Conservation (phyloP, 1,140 invertebrate genomes). For the Agrilus planipennis region DNA sequence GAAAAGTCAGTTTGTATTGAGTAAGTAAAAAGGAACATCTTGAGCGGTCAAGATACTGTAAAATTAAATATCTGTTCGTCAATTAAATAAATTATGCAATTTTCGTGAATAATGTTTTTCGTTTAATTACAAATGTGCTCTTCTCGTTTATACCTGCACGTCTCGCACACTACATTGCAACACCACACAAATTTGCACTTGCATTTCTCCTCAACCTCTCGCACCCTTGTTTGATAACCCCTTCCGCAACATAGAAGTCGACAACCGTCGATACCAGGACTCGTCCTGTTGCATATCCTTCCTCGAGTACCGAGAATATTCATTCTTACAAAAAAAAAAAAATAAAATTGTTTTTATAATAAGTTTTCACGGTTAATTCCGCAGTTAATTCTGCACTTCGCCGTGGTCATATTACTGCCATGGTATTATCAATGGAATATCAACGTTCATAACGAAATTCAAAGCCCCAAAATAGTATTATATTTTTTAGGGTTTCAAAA, state of each 20-base stretch:
- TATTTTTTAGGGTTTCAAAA: no score
- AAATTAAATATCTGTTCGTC: no score
- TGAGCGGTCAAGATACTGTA: no score
- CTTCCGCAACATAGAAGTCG: slow-evolving; percentile 79
- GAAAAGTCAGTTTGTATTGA: no score
- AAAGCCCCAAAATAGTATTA: no score
- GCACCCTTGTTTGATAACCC: slow-evolving; percentile 78
- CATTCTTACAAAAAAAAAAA: slow-evolving; percentile 43
- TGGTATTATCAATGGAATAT: no score
- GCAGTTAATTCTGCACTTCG: background rate
- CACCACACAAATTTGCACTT: slow-evolving; percentile 91
- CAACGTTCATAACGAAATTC: no score
- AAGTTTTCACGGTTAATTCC: background rate
- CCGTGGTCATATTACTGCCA: background rate
- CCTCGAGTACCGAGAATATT: slow-evolving; percentile 76
- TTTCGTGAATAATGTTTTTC: slow-evolving; percentile 54
- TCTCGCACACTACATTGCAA: slow-evolving; percentile 78
- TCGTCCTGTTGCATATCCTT: slow-evolving; percentile 70
- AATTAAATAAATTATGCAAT: slow-evolving; percentile 59
- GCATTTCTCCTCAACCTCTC: slow-evolving; percentile 81
- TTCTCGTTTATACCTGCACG: slow-evolving; percentile 66
- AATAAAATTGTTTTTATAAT: background rate
- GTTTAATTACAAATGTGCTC: slow-evolving; percentile 79
- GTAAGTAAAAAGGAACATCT: no score
- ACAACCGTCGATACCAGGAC: slow-evolving; percentile 69